These are phyloP conservation scores for Apotomis betuletana DNA, from an alignment of 2,888 invertebrate genomes.

Conservation along the genomic window DNA sequence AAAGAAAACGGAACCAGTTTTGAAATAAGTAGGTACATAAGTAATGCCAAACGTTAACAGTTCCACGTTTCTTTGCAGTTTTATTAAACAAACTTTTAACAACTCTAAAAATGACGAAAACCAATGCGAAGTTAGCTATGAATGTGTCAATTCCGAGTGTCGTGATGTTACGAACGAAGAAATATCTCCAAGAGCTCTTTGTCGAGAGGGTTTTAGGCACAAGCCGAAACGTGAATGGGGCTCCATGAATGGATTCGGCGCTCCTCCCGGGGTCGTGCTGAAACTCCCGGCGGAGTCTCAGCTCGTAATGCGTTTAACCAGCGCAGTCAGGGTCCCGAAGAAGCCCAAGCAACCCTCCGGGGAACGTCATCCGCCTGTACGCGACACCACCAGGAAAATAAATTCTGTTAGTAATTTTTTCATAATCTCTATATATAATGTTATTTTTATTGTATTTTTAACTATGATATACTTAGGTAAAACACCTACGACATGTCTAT, in stretches of 20 bases:
- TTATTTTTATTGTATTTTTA: too few species aligned
- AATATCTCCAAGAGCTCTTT: background rate
- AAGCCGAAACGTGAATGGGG: background rate
- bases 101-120: background rate
- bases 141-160: background rate
- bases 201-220: background rate
- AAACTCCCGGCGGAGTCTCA: conserved; percentile 65
- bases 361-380: background rate
- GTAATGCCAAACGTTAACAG: background rate
- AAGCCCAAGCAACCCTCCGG: background rate
- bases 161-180: background rate
- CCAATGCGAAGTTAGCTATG: background rate
- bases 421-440: too few species aligned
- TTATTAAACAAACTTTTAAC: conserved; percentile 6
- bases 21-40: too few species aligned
- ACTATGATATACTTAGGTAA: too few species aligned
- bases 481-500: too few species aligned
- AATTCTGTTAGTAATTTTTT: conserved; percentile 56
- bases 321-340: background rate
- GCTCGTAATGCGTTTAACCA: conserved; percentile 61
- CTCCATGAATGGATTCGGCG: conserved; percentile 28
- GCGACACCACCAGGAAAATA: conserved; percentile 56
- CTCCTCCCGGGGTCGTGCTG: conserved; percentile 62
- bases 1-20: too few species aligned
- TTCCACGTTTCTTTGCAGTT: conserved; percentile 5